phyloP scores from a whole-genome alignment of 1,140 invertebrate species.

The Polypedilum vanderplanki region DNA sequence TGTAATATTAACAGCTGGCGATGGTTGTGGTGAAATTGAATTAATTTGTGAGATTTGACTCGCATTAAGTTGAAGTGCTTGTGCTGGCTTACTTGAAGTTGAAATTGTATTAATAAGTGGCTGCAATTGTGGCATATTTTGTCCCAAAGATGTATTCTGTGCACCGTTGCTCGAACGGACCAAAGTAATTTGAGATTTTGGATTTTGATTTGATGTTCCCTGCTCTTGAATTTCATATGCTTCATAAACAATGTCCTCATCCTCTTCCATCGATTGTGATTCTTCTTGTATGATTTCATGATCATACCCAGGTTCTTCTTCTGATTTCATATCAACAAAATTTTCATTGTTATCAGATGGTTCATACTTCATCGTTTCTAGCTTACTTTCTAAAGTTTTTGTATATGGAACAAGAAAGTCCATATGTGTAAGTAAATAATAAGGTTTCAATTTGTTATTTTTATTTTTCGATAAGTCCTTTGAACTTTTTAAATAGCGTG shows the following conservation, averaged over 20 bases:
- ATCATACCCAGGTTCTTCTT: background rate
- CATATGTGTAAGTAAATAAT: constrained; percentile 9
- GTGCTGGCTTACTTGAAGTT: background rate
- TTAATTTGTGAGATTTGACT: background rate
- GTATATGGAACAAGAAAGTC: constrained; percentile 22
- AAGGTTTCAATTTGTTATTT: constrained; percentile 16
- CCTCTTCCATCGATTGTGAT: constrained; percentile 5
- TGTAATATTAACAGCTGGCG: background rate
- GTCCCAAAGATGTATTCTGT: background rate
- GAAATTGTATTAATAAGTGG: background rate
- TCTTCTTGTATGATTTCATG: constrained; percentile 23
- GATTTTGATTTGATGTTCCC: background rate
- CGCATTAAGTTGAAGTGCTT: background rate
- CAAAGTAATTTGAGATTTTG: constrained; percentile 16
- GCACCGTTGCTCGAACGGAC: background rate
- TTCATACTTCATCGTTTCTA: background rate
- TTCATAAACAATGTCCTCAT: constrained; percentile 20
- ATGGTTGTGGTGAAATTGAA: background rate
- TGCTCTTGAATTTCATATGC: constrained; percentile 13
- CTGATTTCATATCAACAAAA: background rate
- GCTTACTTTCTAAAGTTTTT: background rate
- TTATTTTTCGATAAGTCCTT: background rate
- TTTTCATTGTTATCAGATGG: background rate
- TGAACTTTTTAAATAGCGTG: background rate
- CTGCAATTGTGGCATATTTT: background rate